Base-by-base conservation (phyloP, 1,140 invertebrate genomes). In the Musca vetustissima region DNA sequence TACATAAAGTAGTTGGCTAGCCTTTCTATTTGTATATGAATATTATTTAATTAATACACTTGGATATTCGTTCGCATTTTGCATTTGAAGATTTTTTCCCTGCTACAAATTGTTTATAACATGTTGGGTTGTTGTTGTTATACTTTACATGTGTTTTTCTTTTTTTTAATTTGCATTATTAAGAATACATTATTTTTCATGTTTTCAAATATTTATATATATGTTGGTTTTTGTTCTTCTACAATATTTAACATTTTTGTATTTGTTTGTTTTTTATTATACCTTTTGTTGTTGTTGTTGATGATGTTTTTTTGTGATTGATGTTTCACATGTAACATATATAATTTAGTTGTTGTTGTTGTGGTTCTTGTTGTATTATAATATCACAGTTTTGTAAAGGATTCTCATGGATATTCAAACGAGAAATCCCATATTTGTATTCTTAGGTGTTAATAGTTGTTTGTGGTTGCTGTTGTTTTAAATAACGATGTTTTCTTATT, bases 161-260 rank as follows among this genome's bases (percentile, higher is more conserved):
- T 49, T 49, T 49, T 19, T 49, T 49, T n/a, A 15, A 15, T 4
- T 49, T 57, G 24, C 21, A n/a, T 32, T 28, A n/a, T 32, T 28
- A 59, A 59, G 25, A 59, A 28, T 28, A 28, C 28, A 28, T 28
- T 61, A 43, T 28, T 36, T 43, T 61, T 25, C 28, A 61, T 59
- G 28, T 24, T 59, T 19, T 61, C 8, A 61, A 17, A 43, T 36
- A 32, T 32, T 43, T 57, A 28, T 57, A n/a, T 28, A n/a, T 57
- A 28, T 24, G 17, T 43, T 43, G 36, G 36, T 43, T 61, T 11
- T 61, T 36, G 15, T 17, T 53, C 32, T 59, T 28, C 28, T 28
- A 28, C 3, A 28, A 28, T 75, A 72, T 71, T 78, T 78, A 78
- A 78, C 70, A 75, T 76, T 76, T 73, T 73, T 74, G 65, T 68